Base-by-base conservation (phyloP, 2,888 invertebrate genomes). In the Scaptomyza reducta region DNA sequence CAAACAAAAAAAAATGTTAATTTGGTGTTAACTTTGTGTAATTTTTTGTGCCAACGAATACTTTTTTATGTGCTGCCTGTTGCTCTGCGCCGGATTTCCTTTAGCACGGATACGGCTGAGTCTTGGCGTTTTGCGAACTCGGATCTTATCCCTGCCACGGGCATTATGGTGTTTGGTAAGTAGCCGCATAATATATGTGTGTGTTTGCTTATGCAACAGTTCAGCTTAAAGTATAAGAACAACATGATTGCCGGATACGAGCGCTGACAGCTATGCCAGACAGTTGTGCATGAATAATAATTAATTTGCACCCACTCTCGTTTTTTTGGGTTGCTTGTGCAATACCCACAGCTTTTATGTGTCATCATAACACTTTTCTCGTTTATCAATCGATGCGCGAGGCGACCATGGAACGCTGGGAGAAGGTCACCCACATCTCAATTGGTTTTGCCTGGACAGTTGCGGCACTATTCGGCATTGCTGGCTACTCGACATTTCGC, bases 311-410 rank as follows among this genome's bases (percentile, higher is more conserved):
- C 53, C 51, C n/a, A 10, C n/a, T 33, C 18, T 27, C 41, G 56
- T 29, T 66, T 49, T 35, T 44, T 55, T 60, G 63, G 13, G n/a
- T 44, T 55, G 57, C 44, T 55, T 54, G 2, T 11, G 14, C 38
- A 3, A n/a, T 35, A n/a, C 14, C 38, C 51, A 46, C 90, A 95
- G 96, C 96, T n/a, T 97, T 96, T 90, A 96, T 97, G 96, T 97
- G 97, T 89, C 97, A 97, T 87, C 97, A 97, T 92, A 97, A 96
- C 90, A 96, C 96, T 59, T 97, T 97, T 90, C 93, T 97, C 70
- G 94, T 97, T 75, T 97, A 96, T 92, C 94, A 95, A 65, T 96
- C 96, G 40, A 94, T 97, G 91, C 94, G 95, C 87, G 94, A 95
- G 75, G 95, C 96, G 6, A 94, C 94, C 42, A 94, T 95, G 90